A percentile compares a stretch with the other conserved stretches of the same genome.
These are phyloP conservation scores for Lota lota DNA, from an alignment of 2,113 vertebrate species.

Conservation along the genomic window DNA sequence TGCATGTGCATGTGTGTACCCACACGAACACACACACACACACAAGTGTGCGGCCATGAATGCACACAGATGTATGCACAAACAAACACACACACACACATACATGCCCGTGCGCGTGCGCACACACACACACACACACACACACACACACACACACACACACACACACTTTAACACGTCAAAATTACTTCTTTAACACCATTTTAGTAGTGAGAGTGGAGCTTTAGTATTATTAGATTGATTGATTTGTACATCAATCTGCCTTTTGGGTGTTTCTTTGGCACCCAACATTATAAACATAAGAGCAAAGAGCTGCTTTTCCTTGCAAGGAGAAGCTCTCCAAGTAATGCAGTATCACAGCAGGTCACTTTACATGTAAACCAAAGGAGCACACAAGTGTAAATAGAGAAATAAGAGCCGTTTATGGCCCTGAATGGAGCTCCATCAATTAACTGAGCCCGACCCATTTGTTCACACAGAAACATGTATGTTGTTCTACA, in stretches of 20 bases:
- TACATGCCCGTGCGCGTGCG: not conserved
- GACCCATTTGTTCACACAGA: no score
- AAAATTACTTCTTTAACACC: not conserved
- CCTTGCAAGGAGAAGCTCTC: slow-evolving; percentile 12
- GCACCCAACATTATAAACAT: no score
- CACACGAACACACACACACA: slow-evolving; percentile 14
- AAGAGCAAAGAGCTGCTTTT: no score
- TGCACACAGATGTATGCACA: slow-evolving; percentile 10
- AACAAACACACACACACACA: not conserved
- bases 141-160: slow-evolving; percentile 8
- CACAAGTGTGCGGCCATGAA: slow-evolving; percentile 14
- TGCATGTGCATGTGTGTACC: slow-evolving; percentile 14
- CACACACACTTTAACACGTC: not conserved
- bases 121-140: not conserved
- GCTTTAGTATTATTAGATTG: not conserved
- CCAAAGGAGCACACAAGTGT: not conserved
- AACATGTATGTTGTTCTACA: no score
- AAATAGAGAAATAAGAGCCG: no score
- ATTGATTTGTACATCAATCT: not conserved
- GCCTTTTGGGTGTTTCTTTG: slow-evolving; percentile 19
- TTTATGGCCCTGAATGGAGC: no score
- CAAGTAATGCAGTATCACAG: slow-evolving; percentile 2
- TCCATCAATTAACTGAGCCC: no score
- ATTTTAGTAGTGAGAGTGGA: slow-evolving; percentile 2
- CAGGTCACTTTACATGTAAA: slow-evolving; percentile 17